Base-by-base conservation (phyloP, 2,888 invertebrate genomes). In the Pristionchus arcanus region DNA sequence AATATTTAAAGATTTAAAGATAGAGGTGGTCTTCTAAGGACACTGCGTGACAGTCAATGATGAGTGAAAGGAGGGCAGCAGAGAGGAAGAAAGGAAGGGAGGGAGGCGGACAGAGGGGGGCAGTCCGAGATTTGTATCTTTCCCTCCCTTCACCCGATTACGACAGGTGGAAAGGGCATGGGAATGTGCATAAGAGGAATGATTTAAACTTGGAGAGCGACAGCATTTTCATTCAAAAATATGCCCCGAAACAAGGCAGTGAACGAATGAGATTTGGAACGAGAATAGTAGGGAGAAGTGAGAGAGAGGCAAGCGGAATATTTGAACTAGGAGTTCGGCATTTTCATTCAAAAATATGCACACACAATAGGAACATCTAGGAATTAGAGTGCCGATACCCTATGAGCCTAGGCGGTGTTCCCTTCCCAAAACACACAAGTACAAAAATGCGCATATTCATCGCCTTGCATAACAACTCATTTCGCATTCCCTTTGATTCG, bases 161-260 rank as follows among this genome's bases (percentile, higher is more conserved):
- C 55, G 88, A 88, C 74, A 88, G 49, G 63, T 88, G 77, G 55
- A 77, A 66, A 88, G 88, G 77, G 71, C 88, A 77, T 37, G 55
- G 31, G 59, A 59, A 87, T 55, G 42, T 25, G 31, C 37, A 34
- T 3, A 42, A 11, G 84, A 31, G 74, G 74, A 21, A 49, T 19
- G 77, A 37, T 37, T 42, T 77, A 37, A 37, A 77, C 42, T 34
- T 21, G 9, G 37, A 77, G 11, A 19, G 5, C 71, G 71, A n/a
- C n/a, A n/a, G 34, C 15, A 19, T 16, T 28, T 63, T 5, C 63
- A n/a, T 63, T n/a, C n/a, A 63, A 63, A 63, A 63, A 16, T 59
- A 16, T 59, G 16, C 71, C 2, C 71, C 9, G n/a, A n/a, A 42
- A 5, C 42, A 42, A 42, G 42, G 4, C 42, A 42, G 9, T 42